Evolutionary conservation across 2,797 vertebrate genomes (phyloP), one percentile per base, ranked within the genome.

Genomic region (Chloroceryle inda): DNA sequence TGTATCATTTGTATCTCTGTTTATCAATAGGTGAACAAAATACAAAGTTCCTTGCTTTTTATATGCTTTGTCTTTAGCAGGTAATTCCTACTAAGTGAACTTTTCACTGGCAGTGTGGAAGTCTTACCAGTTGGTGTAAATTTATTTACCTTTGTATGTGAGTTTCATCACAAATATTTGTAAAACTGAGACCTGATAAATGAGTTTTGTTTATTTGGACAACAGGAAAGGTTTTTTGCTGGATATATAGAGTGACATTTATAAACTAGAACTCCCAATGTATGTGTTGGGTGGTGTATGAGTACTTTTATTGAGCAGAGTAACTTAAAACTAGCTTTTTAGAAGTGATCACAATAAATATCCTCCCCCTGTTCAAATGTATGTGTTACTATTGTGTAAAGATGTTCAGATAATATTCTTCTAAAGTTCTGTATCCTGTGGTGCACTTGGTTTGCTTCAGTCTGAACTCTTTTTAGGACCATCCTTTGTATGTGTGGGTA

Each of bases 151-250:
- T 84, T 90, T 66, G 44, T 47, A 29, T 20, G n/a, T 66, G 50
- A 91, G 52, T 87, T 91, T 87, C 44, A 64, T 26, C 1, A 27
- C n/a, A 90, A 93, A 71, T 74, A 88, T 91, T 95, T 89, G 81
- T 50, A 77, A 47, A 86, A 87, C 42, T 59, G 88, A 79, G 80
- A 47, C 2, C 15, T 89, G 15, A 74, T 82, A 42, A 37, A 75
- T 33, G 66, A 88, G 37, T 37, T 91, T 29, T 75, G 50, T 78
- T 95, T 91, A 88, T 42, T 63, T 3, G 50, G 16, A 19, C 42
- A 76, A 72, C 77, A 73, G 49, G 38, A 69, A 80, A 50, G 8
- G 26, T 49, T 44, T 88, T 81, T 11, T n/a, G 18, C 55, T 18
- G 40, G 58, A 16, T 73, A 47, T 26, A 35, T 5, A 49, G 14